Conservation (phyloP, 2,113 vertebrate species). For the Erythrolamprus reginae region DNA sequence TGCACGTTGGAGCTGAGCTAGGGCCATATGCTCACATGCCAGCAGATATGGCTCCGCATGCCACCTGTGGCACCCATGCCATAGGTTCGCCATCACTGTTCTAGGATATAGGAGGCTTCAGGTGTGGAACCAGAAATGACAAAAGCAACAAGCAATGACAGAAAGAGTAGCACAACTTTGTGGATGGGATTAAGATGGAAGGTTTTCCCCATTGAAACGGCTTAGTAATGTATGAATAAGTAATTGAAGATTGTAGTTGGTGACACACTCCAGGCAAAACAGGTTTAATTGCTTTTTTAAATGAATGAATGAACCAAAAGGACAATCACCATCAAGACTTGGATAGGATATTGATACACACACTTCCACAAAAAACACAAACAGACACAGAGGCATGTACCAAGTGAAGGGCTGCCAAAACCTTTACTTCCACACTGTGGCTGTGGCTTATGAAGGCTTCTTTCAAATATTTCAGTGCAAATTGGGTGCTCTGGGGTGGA, state of each 20-base stretch:
- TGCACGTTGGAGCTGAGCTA: too few relatives aligned
- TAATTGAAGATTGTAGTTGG: neutral
- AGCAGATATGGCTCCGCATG: too few relatives aligned
- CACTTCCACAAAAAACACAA: neutral
- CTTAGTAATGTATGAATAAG: neutral
- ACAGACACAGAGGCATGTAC: neutral
- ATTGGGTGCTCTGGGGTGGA: too few relatives aligned
- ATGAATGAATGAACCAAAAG: neutral
- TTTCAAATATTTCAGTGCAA: too few relatives aligned
- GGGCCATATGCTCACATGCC: too few relatives aligned
- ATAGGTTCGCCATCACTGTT: too few relatives aligned
- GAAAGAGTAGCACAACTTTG: neutral
- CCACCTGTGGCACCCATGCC: too few relatives aligned
- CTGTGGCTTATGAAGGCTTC: too few relatives aligned
- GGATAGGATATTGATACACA: neutral
- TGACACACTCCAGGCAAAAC: neutral
- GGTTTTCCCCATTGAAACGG: neutral
- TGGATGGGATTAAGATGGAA: neutral
- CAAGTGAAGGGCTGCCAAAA: too few relatives aligned
- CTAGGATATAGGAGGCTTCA: neutral
- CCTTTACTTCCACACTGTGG: too few relatives aligned
- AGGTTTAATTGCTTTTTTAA: neutral
- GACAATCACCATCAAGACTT: neutral
- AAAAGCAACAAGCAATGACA: neutral
- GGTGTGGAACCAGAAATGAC: neutral